phyloP scores from a whole-genome alignment of 2,113 vertebrate genomes.

The Calypte anna region DNA sequence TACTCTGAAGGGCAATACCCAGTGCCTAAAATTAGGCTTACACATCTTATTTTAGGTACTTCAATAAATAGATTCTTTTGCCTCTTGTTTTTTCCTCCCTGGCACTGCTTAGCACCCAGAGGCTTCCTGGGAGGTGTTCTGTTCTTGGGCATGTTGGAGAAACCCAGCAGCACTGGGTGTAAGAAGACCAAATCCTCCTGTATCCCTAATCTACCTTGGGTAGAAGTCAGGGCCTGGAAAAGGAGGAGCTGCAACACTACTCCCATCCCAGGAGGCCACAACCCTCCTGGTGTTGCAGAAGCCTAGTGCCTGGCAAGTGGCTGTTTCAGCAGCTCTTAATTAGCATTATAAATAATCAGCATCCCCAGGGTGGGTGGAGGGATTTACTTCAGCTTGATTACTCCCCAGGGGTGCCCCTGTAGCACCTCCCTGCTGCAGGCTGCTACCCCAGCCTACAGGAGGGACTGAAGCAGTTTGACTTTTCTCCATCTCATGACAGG shows the following conservation, averaged over 20 bases:
- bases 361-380: neutral
- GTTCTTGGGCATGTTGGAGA: neutral
- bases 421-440: accelerated
- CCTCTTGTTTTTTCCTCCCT: neutral
- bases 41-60: constrained; percentile 22
- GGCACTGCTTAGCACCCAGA: neutral
- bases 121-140: neutral
- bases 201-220: neutral
- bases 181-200: neutral
- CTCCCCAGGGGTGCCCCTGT: neutral
- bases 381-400: neutral
- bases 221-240: neutral
- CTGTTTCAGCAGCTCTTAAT: neutral
- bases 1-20: neutral
- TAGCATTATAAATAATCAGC: neutral
- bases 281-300: neutral
- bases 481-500: accelerated
- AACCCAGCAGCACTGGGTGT: neutral
- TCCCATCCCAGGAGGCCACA: neutral
- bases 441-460: neutral
- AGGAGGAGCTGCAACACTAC: neutral
- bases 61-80: neutral
- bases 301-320: neutral
- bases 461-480: accelerated
- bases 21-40: constrained; percentile 24